Base-by-base conservation (phyloP, 2,888 invertebrate genomes). In the Hybos culiciformis region DNA sequence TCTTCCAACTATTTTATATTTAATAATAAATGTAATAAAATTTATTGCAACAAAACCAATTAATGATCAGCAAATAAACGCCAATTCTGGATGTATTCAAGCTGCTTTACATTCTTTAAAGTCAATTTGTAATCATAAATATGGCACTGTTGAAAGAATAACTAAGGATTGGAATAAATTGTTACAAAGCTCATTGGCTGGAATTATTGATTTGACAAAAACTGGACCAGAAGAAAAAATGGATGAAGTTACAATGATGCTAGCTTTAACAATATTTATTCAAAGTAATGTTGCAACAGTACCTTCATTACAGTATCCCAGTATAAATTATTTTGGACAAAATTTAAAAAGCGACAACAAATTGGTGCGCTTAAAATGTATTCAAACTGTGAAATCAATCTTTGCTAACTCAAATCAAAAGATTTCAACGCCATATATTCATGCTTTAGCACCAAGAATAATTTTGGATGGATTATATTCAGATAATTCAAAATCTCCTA, bases 241-340 rank as follows among this genome's bases (percentile, higher is more conserved):
- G 53, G 92, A 94, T 56, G 79, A 86, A 54, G 79, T 87, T 7
- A 83, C 86, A 2, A 82, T 93, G 66, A 78, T 97, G 64, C 71
- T 88, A 48, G 84, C 90, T 1, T 84, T 94, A 59, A 83, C 87
- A 3, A 87, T 90, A 8, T 84, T 96, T 54, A 77, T 94, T 47
- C 74, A 82, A 2, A 74, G 80, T 52, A 81, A 85, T 11, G 77
- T 83, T 11, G 72, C 76, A 23, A 79, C 84, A 24, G n/a, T n/a
- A n/a, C 83, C 87, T 11, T 83, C 86, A 54, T 68, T 94, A 42
- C 84, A 88, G 61, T 88, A 86, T 64, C 90, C 91, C 1, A 90
- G 90, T 59, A 85, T 94, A 55, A 88, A 92, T 69, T 83, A 92
- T 59, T 92, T 92, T 67, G 73, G 86, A 29, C 85, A 87, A 57